Base-by-base conservation (phyloP, 1,140 invertebrate genomes). In the Drosophila ohnishii region DNA sequence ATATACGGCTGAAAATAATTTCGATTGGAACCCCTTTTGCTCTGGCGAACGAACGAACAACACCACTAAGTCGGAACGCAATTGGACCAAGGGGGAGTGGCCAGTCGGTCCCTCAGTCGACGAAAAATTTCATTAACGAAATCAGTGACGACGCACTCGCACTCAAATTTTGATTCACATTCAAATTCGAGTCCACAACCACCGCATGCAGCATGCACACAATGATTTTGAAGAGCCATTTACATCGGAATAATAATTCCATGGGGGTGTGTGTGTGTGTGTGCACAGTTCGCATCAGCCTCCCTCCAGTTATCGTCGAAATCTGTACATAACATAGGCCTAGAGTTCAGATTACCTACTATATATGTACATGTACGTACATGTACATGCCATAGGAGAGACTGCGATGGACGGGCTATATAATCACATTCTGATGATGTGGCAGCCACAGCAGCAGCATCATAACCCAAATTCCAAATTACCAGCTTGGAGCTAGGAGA, bases 81-180 rank as follows among this genome's bases (percentile, higher is more conserved):
- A 42, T 71, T 76, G 22, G 67, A 75, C 34, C 35, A 39, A 39
- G 71, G 74, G 79, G 79, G 80, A 56, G 80, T 83, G 80, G 57
- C 60, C 51, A 39, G 32, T 42, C 35, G n/a, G 9, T 40, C 37
- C 48, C 50, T 19, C 47, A 32, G 58, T 47, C 45, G 40, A 50
- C 67, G 48, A 70, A 78, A 78, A 79, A 70, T 83, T 83, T 83
- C 80, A 83, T 79, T 83, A 83, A 79, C 81, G 56, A 79, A 63
- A 79, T 73, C 72, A 74, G 59, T 74, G 71, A 25, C 69, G 48
- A 53, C 69, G 51, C 55, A 61, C 51, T 34, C 55, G 14, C 10
- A 53, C 32, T 34, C 57, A 60, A 19, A 59, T 50, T 50, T 10
- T 50, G 48, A 50, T 32, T 28, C 57, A 48, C 9, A 55, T 53